Evolutionary conservation across 1,140 invertebrate genomes (phyloP).

Genomic region (Drosophila malerkotliana): DNA sequence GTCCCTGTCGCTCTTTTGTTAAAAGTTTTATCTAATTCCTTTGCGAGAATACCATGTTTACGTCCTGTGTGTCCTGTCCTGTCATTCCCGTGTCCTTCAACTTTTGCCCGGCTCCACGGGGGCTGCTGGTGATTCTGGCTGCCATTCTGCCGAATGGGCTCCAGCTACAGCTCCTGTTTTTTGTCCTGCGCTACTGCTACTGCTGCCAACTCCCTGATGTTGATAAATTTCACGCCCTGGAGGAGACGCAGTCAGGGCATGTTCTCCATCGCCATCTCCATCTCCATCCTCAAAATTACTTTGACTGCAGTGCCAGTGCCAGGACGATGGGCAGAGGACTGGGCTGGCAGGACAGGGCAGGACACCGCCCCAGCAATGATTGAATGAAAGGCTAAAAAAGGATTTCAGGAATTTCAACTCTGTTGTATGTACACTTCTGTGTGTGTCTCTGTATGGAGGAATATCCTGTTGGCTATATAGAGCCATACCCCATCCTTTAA

Average conservation of each 20-base stretch:
- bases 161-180: conserved; percentile 7
- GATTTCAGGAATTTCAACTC: conserved; percentile 63
- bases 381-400: conserved; percentile 77
- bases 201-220: conserved; percentile 45
- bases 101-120: conserved; percentile 46
- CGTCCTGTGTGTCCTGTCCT: conserved; percentile 45
- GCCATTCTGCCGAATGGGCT: not conserved
- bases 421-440: not conserved
- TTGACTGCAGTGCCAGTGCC: conserved; percentile 70
- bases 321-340: not conserved
- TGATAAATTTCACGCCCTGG: conserved; percentile 71
- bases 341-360: not conserved
- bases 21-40: conserved; percentile 50
- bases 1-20: conserved; percentile 17
- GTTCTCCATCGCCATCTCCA: conserved; percentile 18
- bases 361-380: conserved; percentile 59
- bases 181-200: conserved; percentile 2
- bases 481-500: too few species aligned
- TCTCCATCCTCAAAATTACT: conserved; percentile 72
- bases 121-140: conserved; percentile 9
- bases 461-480: conserved; percentile 8
- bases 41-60: conserved; percentile 16
- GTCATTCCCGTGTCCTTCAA: conserved; percentile 80
- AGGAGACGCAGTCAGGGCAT: conserved; percentile 42
- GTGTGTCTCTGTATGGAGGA: conserved; percentile 5